phyloP scores from a whole-genome alignment of 2,113 vertebrate species.

The Galbula dea region DNA sequence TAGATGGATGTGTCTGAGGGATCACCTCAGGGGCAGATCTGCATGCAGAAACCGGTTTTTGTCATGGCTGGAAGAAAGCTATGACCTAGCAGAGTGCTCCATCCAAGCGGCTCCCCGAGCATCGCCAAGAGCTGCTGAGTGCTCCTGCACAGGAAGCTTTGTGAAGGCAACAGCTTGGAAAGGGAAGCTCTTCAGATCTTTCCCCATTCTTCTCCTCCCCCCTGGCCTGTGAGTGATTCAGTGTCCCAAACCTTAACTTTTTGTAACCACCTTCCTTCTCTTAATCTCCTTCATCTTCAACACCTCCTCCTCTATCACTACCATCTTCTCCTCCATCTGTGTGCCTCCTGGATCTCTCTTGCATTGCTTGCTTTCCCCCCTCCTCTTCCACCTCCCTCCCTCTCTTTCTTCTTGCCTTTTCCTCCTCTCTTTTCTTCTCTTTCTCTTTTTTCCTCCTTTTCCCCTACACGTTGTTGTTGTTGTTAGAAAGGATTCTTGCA shows the following conservation, averaged over 20 bases:
- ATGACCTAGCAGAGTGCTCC: constrained; percentile 55
- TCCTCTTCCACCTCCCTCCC: constrained; percentile 53
- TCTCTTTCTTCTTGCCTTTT: constrained; percentile 56
- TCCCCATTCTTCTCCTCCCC: constrained; percentile 56
- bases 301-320: constrained; percentile 71
- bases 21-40: constrained; percentile 68
- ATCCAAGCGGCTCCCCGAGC: constrained; percentile 53
- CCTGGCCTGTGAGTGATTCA: constrained; percentile 76
- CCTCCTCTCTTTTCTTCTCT: constrained; percentile 46
- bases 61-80: constrained; percentile 67
- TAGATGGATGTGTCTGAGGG: constrained; percentile 73
- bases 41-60: constrained; percentile 59
- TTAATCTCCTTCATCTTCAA: constrained; percentile 68
- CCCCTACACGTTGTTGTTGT: constrained; percentile 76
- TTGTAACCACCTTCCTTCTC: constrained; percentile 76
- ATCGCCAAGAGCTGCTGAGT: constrained; percentile 49
- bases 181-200: constrained; percentile 69
- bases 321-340: constrained; percentile 66
- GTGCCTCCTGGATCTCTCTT: constrained; percentile 54
- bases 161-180: constrained; percentile 73
- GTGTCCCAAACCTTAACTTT: constrained; percentile 78
- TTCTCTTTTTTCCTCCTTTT: constrained; percentile 54
- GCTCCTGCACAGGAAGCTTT: constrained; percentile 65
- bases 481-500: constrained; percentile 92
- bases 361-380: constrained; percentile 7